Evolutionary conservation across 2,797 vertebrate genomes (phyloP), one percentile per base, ranked within the genome.

Genomic region (Fratercula arctica): DNA sequence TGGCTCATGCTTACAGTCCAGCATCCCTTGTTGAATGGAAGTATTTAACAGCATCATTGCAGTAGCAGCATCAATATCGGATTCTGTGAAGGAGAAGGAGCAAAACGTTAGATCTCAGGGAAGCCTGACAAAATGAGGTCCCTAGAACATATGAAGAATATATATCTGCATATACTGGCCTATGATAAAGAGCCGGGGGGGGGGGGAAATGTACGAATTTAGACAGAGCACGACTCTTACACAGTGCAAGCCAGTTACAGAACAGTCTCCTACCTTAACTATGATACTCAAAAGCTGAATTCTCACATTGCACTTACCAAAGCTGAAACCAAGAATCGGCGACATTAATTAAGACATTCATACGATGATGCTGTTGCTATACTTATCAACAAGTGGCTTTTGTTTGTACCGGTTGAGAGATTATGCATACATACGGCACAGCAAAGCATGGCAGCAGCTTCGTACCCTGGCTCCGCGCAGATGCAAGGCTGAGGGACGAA

Each of bases 31-130:
- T 98, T 99, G 99, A 93, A 99, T 99, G 97, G 99, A 99, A 98
- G 99, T 99, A 98, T 99, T 99, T 99, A 99, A 98, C 98, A 99
- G 99, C 99, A 99, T 99, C 99, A 99, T 99, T 96, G 99, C 99
- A 98, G 99, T 99, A 98, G 99, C 99, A 98, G 99, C 99, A 98
- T 99, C 99, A 97, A 99, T 99, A 98, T 99, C 99, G 97, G 99
- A 99, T 97, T 99, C 99, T 99, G 98, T 90, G 96, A 98, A 97
- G 76, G 94, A 98, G 98, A 98, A 98, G 37, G 31, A 83, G 33
- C 51, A 96, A 79, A 79, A 79, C 1, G 3, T 96, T 91, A 96
- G 39, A 48, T 59, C 28, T 76, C 28, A 13, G 45, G 48, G 41
- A 24, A 84, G 45, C 18, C 31, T 43, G 51, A 91, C 28, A 70